Conservation (phyloP, 1,140 invertebrate genomes). For the Drosophila chauvacae region DNA sequence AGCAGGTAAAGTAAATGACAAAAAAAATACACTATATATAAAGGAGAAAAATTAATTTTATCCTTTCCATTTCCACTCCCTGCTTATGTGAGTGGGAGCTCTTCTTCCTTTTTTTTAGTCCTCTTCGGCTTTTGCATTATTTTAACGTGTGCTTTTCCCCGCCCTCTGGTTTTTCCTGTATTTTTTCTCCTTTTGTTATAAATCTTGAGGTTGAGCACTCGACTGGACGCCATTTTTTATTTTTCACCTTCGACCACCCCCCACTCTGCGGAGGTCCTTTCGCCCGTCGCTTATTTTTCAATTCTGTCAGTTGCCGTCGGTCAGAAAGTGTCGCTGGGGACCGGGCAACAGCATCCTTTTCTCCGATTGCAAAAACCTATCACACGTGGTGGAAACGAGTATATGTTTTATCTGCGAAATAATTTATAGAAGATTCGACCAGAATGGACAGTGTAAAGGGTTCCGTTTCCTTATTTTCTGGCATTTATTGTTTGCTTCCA, state of each 20-base stretch:
- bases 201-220: constrained; percentile 76
- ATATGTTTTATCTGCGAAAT: constrained; percentile 68
- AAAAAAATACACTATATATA: constrained; percentile 19
- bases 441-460: constrained; percentile 54
- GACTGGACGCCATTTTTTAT: constrained; percentile 75
- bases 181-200: constrained; percentile 66
- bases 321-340: constrained; percentile 70
- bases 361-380: constrained; percentile 54
- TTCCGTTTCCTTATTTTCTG: constrained; percentile 27
- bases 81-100: constrained; percentile 21
- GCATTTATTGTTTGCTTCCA: constrained; percentile 19
- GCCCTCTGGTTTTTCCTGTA: constrained; percentile 15
- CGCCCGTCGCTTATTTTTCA: constrained; percentile 61
- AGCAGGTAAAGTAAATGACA: constrained; percentile 48
- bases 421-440: constrained; percentile 59
- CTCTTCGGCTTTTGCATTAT: constrained; percentile 60
- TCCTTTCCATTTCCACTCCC: constrained; percentile 65
- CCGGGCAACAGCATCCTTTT: constrained; percentile 31
- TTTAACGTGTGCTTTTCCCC: constrained; percentile 56
- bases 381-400: constrained; percentile 18
- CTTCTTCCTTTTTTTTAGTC: constrained; percentile 17
- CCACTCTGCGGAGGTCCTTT: neutral
- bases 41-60: constrained; percentile 74
- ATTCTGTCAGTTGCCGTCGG: constrained; percentile 68
- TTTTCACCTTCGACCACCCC: constrained; percentile 48